Percentiles rank a stretch among this genome's conserved stretches.
phyloP scores from a whole-genome alignment of 2,113 vertebrate species.

The Labeo catla region DNA sequence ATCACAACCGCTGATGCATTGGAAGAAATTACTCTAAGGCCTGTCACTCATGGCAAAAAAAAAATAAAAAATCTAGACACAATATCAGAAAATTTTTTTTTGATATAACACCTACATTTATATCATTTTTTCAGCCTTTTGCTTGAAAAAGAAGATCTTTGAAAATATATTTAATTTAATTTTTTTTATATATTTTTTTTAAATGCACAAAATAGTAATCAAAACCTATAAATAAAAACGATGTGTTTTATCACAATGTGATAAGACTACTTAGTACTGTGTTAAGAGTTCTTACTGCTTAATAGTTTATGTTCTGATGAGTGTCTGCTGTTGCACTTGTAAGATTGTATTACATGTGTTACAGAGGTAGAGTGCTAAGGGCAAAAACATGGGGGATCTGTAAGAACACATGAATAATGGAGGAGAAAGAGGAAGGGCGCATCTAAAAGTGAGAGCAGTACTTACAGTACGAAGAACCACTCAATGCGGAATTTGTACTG shows the following conservation, averaged over 20 bases:
- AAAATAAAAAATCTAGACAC: background rate
- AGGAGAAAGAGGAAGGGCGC: conserved; percentile 44
- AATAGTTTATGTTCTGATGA: conserved; percentile 15
- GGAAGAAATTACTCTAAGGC: background rate
- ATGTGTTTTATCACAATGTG: background rate
- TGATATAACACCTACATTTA: background rate
- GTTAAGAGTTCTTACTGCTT: background rate
- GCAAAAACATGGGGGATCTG: conserved; percentile 44
- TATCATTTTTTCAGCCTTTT: background rate
- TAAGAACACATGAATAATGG: conserved; percentile 66
- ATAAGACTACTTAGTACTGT: background rate
- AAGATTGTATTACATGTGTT: conserved; percentile 49
- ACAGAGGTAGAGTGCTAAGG: conserved; percentile 40
- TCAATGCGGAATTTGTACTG: background rate
- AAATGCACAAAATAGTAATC: background rate
- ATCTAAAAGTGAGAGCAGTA: conserved; percentile 54
- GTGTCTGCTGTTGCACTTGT: conserved; percentile 24
- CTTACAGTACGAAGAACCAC: background rate
- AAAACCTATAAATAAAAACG: background rate
- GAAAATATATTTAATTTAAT: background rate
- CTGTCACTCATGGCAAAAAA: background rate
- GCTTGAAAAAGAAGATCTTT: background rate
- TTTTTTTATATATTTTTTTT: background rate
- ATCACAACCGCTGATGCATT: conserved; percentile 26
- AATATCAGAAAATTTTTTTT: background rate